Conservation (phyloP, 2,888 invertebrate species). For the Pedicia rivosa region DNA sequence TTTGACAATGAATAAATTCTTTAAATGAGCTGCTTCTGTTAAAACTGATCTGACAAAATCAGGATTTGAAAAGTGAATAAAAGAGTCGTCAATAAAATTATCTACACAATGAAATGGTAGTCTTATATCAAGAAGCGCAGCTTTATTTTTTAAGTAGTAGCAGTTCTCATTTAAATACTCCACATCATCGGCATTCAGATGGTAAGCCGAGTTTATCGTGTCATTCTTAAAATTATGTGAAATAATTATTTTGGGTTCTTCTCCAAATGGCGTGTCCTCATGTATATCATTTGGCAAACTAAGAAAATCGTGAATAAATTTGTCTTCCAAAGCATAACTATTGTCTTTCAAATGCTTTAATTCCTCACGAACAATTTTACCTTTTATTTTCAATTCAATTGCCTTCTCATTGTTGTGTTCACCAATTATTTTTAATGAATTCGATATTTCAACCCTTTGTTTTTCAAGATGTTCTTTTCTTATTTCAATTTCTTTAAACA, state of each 20-base stretch:
- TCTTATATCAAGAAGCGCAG: conserved; percentile 51
- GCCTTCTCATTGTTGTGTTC: conserved; percentile 14
- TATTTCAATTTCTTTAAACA: conserved; percentile 38
- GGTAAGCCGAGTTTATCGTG: conserved; percentile 21
- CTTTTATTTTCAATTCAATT: conserved; percentile 39
- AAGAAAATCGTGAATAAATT: conserved; percentile 43
- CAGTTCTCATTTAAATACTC: conserved; percentile 40
- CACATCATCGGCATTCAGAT: conserved; percentile 29
- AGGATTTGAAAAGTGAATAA: conserved; percentile 51
- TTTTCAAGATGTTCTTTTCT: conserved; percentile 36
- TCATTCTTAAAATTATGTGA: conserved; percentile 15
- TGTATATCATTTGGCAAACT: conserved; percentile 56
- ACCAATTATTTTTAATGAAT: conserved; percentile 30
- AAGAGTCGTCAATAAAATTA: conserved; percentile 33
- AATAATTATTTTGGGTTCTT: conserved; percentile 1
- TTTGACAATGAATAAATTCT: conserved; percentile 41
- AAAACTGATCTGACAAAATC: conserved; percentile 63
- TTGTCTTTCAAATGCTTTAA: conserved; percentile 43
- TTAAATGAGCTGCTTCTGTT: conserved; percentile 49
- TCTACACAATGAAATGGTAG: conserved; percentile 20
- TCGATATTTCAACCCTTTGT: conserved; percentile 34
- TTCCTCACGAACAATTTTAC: conserved; percentile 40
- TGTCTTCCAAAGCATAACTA: conserved; percentile 58
- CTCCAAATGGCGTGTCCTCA: conserved; percentile 36
- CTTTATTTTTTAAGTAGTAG: conserved; percentile 48